phyloP scores from a whole-genome alignment of 23 tunicate genomes.

The Trididemnum miniatum region DNA sequence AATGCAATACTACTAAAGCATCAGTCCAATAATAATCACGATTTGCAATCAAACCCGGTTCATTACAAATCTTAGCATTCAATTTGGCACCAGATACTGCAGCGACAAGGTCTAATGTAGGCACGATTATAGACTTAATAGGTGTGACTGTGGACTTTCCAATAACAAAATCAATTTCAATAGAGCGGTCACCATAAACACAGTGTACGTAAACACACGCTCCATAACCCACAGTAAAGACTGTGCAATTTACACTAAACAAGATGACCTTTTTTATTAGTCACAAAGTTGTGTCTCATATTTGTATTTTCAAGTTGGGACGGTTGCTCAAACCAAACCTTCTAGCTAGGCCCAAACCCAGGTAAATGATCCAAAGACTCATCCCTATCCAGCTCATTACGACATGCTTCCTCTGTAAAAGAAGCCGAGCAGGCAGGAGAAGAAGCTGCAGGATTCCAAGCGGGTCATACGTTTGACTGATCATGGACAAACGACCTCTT shows the following conservation, averaged over 20 bases:
- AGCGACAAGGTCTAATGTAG: constrained; percentile 5
- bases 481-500: no score
- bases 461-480: no score
- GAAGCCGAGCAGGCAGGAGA: no score
- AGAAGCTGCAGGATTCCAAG: no score
- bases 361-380: neutral
- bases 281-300: neutral
- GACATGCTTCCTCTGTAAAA: no score
- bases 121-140: neutral
- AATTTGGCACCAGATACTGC: constrained; percentile 20
- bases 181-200: neutral
- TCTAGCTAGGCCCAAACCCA: neutral
- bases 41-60: neutral
- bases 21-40: constrained; percentile 14
- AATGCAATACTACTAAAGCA: constrained; percentile 5
- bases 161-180: neutral
- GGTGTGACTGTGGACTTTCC: constrained; percentile 23
- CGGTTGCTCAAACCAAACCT: neutral
- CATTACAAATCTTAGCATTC: neutral
- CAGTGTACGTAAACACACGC: neutral
- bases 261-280: neutral
- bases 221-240: neutral
- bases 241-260: neutral
- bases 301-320: neutral
- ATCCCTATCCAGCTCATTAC: neutral